Conservation (phyloP, 2,113 vertebrate genomes). For the Hippopotamus amphibius region DNA sequence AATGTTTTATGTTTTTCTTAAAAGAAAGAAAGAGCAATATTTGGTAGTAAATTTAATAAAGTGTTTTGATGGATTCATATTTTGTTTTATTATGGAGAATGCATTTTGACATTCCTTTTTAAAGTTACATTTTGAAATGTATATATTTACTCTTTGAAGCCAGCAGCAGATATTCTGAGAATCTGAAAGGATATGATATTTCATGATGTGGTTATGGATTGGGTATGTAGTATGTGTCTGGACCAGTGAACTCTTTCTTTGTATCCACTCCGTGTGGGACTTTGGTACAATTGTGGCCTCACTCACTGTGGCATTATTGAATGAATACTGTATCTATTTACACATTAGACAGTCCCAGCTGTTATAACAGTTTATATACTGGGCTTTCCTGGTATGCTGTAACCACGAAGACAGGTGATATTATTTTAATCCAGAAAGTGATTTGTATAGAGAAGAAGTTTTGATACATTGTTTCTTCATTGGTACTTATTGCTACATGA, state of each 20-base stretch:
- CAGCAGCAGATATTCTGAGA: background rate
- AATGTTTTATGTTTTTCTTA: background rate
- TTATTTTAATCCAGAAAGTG: background rate
- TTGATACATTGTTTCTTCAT: background rate
- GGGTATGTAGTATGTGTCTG: background rate
- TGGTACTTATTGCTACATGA: background rate
- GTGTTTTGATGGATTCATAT: background rate
- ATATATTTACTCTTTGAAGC: background rate
- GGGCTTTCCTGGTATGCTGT: background rate
- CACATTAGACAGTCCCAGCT: background rate
- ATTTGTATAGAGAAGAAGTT: background rate
- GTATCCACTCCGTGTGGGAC: background rate
- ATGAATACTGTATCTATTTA: background rate
- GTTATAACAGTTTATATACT: background rate
- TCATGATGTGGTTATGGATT: background rate
- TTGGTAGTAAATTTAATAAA: background rate
- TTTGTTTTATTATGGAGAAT: background rate
- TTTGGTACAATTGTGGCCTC: background rate
- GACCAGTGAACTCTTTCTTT: background rate
- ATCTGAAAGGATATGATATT: background rate
- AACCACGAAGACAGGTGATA: background rate
- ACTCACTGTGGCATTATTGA: background rate
- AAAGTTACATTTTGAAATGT: background rate
- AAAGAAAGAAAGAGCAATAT: background rate
- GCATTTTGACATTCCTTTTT: background rate